Evolutionary conservation across 2,113 vertebrate genomes (phyloP).

Genomic region (Athene noctua): DNA sequence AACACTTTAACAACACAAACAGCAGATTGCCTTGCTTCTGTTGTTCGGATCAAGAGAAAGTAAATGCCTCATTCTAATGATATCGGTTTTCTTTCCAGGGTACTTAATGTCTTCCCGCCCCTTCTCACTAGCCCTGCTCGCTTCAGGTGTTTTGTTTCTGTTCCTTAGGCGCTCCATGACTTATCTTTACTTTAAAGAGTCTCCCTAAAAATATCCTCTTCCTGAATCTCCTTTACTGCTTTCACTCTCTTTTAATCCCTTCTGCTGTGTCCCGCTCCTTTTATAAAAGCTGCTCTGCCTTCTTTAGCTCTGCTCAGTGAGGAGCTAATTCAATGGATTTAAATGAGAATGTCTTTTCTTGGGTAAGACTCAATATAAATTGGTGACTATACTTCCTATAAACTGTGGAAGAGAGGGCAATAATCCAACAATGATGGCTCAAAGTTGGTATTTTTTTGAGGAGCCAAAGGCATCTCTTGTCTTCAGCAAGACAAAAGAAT

Average conservation of each 20-base stretch:
- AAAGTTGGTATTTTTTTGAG: background rate
- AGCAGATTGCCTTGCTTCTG: conserved; percentile 69
- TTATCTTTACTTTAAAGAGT: background rate
- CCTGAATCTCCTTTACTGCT: background rate
- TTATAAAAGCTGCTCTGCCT: background rate
- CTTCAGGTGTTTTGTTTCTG: conserved; percentile 20
- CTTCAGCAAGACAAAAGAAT: background rate
- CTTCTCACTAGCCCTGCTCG: background rate
- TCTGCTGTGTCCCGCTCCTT: background rate
- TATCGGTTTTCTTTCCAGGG: background rate
- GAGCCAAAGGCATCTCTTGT: background rate
- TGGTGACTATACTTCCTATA: background rate
- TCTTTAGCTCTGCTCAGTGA: background rate
- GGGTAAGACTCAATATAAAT: background rate
- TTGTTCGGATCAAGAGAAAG: background rate
- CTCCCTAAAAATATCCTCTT: conserved; percentile 2
- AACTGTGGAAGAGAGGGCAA: background rate
- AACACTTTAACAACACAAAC: conserved; percentile 67
- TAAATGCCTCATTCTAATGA: conserved; percentile 52
- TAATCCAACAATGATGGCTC: background rate
- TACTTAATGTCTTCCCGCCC: conserved; percentile 15
- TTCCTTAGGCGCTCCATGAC: background rate
- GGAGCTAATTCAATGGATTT: background rate
- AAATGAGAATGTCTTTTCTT: background rate
- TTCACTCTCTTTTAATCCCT: background rate